A percentile compares a stretch with the other conserved stretches of the same genome.
These are phyloP conservation scores for Tipula lateralis DNA, from an alignment of 2,888 invertebrate genomes.

Conservation along the genomic window DNA sequence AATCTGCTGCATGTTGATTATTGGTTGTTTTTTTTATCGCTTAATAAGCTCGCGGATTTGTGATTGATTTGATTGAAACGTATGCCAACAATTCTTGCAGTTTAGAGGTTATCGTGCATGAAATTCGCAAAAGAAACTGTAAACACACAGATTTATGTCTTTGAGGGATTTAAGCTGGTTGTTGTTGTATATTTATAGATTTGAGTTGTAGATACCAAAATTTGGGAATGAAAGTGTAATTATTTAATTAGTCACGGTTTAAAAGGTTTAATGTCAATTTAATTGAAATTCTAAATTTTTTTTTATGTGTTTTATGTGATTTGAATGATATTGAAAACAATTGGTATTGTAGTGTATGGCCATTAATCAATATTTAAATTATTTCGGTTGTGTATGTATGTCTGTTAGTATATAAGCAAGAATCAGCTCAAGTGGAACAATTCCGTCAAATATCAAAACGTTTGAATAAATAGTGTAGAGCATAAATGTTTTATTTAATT, in stretches of 20 bases:
- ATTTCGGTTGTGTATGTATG: not conserved
- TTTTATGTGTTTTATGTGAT: not conserved
- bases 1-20: not conserved
- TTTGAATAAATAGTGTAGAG: not conserved
- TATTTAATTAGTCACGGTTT: not conserved
- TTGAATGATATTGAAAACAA: conserved; percentile 24
- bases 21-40: not conserved
- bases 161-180: not conserved
- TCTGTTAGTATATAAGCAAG: not conserved
- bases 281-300: not conserved
- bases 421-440: conserved; percentile 5
- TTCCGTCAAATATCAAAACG: conserved; percentile 12
- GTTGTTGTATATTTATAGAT: not conserved
- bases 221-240: not conserved
- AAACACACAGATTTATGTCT: not conserved
- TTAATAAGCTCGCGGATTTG: not conserved
- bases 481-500: conserved; percentile 19
- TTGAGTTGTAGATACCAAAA: not conserved
- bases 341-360: not conserved
- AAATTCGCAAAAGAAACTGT: not conserved
- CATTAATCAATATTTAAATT: conserved; percentile 4
- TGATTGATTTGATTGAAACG: conserved; percentile 1
- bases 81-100: not conserved
- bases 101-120: not conserved
- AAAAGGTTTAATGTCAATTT: not conserved